Percentiles rank a stretch among this genome's conserved stretches.
Conservation (phyloP, 2,888 invertebrate species). For the Rotaria macrura region DNA sequence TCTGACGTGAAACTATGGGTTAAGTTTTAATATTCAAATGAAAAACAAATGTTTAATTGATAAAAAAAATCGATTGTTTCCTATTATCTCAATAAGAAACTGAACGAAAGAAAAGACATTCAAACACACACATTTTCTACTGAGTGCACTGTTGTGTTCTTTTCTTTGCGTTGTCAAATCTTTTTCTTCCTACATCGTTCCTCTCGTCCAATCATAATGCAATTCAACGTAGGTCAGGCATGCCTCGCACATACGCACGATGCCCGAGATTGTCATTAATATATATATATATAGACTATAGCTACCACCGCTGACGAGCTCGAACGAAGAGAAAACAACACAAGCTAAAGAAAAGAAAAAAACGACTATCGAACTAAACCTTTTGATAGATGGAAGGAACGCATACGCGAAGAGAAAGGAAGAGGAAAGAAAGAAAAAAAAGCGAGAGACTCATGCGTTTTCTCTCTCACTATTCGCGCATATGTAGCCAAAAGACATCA, state of each 20-base stretch:
- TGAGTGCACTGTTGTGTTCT: background rate
- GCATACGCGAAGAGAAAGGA: background rate
- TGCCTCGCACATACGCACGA: background rate
- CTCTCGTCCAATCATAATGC: background rate
- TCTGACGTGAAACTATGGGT: background rate
- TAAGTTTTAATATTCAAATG: background rate
- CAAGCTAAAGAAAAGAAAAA: constrained; percentile 2
- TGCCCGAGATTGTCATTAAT: constrained; percentile 10
- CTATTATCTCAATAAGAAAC: background rate
- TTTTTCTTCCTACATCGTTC: constrained; percentile 9
- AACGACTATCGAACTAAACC: constrained; percentile 4
- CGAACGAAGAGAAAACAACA: constrained; percentile 8
- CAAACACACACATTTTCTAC: background rate
- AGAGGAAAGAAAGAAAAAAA: background rate
- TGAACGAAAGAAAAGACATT: background rate
- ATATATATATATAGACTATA: background rate
- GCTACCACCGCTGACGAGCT: background rate
- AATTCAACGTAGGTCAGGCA: constrained; percentile 10
- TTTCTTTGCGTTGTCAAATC: constrained; percentile 11
- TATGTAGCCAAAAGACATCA: background rate
- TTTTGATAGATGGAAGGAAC: constrained; percentile 7
- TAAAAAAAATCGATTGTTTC: background rate
- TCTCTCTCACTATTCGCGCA: background rate
- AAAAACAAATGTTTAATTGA: background rate
- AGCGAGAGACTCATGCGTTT: background rate